A percentile compares a stretch with the other conserved stretches of the same genome.
Conservation (phyloP, 2,888 invertebrate species). For the Vesta saturnalis region DNA sequence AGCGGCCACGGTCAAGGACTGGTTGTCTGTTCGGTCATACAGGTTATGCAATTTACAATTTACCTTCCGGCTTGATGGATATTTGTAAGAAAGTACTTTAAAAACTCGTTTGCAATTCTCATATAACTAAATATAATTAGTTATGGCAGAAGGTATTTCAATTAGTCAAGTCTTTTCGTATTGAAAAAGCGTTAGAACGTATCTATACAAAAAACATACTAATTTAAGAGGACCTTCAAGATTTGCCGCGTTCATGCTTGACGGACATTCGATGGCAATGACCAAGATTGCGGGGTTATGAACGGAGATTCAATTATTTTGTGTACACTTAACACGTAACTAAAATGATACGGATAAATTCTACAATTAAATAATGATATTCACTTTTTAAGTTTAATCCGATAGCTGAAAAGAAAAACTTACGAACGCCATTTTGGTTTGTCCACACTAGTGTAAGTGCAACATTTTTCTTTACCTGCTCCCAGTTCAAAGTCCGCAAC, state of each 20-base stretch:
- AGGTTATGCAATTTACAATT: constrained; percentile 34
- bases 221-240: constrained; percentile 3
- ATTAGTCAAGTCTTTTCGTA: background rate
- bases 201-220: background rate
- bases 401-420: no score
- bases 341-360: background rate
- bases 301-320: constrained; percentile 3
- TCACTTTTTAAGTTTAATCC: no score
- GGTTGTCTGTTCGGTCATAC: constrained; percentile 32
- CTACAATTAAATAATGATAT: no score
- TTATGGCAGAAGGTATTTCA: background rate
- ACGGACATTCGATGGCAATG: constrained; percentile 8
- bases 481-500: no score
- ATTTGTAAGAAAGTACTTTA: background rate
- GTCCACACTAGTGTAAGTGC: no score
- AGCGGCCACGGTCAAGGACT: constrained; percentile 35
- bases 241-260: constrained; percentile 3
- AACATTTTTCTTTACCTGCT: no score
- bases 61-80: constrained; percentile 24
- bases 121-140: background rate
- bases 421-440: no score
- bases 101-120: background rate
- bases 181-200: background rate
- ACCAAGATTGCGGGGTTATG: constrained; percentile 11
- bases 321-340: background rate